These are phyloP conservation scores for Micrasema longulum DNA, from an alignment of 1,140 invertebrate genomes.

Conservation along the genomic window DNA sequence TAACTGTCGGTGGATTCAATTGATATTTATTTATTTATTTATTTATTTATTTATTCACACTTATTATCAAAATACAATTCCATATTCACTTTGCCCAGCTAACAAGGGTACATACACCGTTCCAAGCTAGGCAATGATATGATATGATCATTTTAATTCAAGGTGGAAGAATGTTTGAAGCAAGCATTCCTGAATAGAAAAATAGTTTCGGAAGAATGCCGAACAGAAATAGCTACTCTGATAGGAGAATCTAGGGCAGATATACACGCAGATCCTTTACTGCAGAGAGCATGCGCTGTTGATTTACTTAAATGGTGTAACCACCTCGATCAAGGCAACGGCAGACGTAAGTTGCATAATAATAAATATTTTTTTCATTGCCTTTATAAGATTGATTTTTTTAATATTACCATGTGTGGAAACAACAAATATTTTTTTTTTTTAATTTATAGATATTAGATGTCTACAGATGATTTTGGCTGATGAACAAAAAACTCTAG, in stretches of 20 bases:
- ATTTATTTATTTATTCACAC: too few relatives aligned
- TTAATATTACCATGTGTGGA: too few relatives aligned
- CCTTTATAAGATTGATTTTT: too few relatives aligned
- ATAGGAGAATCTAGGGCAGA: slow-evolving; percentile 85
- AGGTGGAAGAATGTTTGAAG: slow-evolving; percentile 91
- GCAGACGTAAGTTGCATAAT: slow-evolving; percentile 75
- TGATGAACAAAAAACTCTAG: slow-evolving; percentile 74
- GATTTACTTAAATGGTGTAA: slow-evolving; percentile 88
- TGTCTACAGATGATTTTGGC: slow-evolving; percentile 82
- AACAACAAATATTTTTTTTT: background rate
- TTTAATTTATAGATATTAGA: slow-evolving; percentile 78
- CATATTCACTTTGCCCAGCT: too few relatives aligned
- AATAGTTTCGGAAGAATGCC: slow-evolving; percentile 80
- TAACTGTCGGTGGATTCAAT: too few relatives aligned
- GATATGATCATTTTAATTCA: too few relatives aligned
- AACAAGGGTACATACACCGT: too few relatives aligned
- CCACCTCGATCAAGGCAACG: slow-evolving; percentile 85
- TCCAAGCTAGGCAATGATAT: too few relatives aligned
- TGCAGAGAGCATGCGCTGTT: slow-evolving; percentile 81
- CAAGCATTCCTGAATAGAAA: slow-evolving; percentile 78
- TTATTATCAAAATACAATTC: too few relatives aligned
- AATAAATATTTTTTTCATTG: too few relatives aligned
- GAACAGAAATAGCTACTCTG: slow-evolving; percentile 82
- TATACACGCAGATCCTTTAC: slow-evolving; percentile 84
- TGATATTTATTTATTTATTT: too few relatives aligned